These are phyloP conservation scores for Mesocentrotus franciscanus DNA, from an alignment of 53 echinoderm and acorn worm species.

Conservation along the genomic window DNA sequence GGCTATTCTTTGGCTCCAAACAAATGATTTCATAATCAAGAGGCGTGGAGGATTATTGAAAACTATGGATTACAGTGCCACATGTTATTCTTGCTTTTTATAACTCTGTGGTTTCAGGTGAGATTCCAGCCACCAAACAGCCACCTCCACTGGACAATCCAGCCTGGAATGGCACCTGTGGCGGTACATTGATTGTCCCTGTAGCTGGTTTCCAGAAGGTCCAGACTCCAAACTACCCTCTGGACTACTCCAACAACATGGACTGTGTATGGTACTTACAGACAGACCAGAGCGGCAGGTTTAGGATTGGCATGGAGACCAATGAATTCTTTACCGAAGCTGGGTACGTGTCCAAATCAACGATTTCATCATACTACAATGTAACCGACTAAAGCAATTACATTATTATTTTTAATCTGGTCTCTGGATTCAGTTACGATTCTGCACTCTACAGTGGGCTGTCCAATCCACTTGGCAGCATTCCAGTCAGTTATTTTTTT, in stretches of 20 bases:
- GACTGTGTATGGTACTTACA: conserved; percentile 77
- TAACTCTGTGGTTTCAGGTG: neutral
- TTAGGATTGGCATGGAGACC: neutral
- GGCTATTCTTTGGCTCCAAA: too few relatives aligned
- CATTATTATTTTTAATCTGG: too few relatives aligned
- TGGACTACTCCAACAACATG: conserved; percentile 70
- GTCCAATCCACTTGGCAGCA: too few relatives aligned
- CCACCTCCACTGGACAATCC: neutral
- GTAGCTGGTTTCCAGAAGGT: neutral
- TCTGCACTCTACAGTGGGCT: too few relatives aligned
- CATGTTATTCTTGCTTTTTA: neutral
- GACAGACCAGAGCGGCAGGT: neutral
- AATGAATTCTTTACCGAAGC: conserved; percentile 19
- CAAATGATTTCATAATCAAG: too few relatives aligned
- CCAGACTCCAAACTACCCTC: conserved; percentile 79
- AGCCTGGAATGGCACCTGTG: conserved; percentile 42
- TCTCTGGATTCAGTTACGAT: too few relatives aligned
- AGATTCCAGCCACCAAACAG: conserved; percentile 12
- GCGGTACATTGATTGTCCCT: neutral
- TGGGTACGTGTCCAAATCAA: conserved; percentile 28
- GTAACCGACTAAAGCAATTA: too few relatives aligned
- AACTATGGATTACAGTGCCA: neutral
- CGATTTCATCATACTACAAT: neutral
- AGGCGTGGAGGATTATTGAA: neutral
- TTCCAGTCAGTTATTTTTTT: too few relatives aligned